Evolutionary conservation across 2,888 invertebrate species (phyloP).

Genomic region (Anticlea derivata): DNA sequence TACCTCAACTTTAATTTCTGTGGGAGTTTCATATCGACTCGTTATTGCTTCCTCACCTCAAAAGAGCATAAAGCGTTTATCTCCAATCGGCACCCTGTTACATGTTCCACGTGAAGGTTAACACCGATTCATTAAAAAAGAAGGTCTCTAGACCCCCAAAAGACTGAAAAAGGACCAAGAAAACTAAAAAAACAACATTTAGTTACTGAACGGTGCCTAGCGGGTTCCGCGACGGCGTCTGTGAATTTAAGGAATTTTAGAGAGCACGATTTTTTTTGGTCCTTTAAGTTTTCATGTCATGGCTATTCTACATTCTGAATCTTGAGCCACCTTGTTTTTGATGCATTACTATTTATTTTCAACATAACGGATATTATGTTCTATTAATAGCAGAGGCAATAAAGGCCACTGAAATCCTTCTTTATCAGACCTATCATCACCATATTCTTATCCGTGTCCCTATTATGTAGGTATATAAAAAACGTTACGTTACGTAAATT

Average conservation of each 20-base stretch:
- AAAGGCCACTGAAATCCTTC: too few species aligned
- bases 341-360: too few species aligned
- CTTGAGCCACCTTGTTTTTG: too few species aligned
- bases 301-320: conserved; percentile 10
- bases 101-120: conserved; percentile 80
- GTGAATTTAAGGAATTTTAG: conserved; percentile 70
- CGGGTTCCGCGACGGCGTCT: conserved; percentile 77
- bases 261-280: conserved; percentile 43
- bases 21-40: conserved; percentile 11
- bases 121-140: conserved; percentile 83
- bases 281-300: not conserved
- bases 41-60: not conserved
- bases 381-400: too few species aligned
- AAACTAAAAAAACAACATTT: conserved; percentile 72
- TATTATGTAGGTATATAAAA: too few species aligned
- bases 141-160: conserved; percentile 78
- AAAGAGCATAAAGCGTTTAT: conserved; percentile 63
- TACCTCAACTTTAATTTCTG: not conserved
- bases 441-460: too few species aligned
- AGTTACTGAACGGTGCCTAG: conserved; percentile 81
- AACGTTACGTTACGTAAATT: too few species aligned
- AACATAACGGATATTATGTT: too few species aligned
- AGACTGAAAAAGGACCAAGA: conserved; percentile 74
- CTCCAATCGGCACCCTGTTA: conserved; percentile 82
- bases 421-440: too few species aligned